phyloP scores from a whole-genome alignment of 35 echinoderm and acorn worm species.

The Diadema setosum region DNA sequence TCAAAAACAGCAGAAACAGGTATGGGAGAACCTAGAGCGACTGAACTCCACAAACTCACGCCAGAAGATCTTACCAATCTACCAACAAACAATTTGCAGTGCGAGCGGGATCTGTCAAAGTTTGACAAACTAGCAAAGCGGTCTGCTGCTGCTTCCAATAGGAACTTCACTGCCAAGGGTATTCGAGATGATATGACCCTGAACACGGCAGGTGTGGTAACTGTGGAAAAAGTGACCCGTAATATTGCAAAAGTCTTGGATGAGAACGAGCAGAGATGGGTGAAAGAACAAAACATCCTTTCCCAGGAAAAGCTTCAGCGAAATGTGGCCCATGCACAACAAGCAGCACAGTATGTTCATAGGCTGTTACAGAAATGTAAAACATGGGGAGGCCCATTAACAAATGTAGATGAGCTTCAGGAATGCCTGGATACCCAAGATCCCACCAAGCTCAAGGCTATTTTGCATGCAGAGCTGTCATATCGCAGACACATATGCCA shows the following conservation, averaged over 20 bases:
- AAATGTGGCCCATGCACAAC: background rate
- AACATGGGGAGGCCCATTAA: too few relatives aligned
- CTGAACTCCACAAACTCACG: background rate
- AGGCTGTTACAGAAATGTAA: background rate
- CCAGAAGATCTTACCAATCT: background rate
- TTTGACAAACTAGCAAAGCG: conserved; percentile 25
- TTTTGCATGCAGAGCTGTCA: background rate
- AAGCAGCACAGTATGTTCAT: background rate
- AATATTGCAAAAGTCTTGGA: background rate
- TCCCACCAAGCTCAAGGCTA: too few relatives aligned
- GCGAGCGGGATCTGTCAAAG: conserved; percentile 3
- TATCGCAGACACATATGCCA: background rate
- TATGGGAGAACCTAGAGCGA: background rate
- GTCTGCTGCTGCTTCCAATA: background rate
- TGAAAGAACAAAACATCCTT: background rate
- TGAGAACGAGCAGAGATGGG: background rate
- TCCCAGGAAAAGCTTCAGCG: background rate
- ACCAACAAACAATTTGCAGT: conserved; percentile 2
- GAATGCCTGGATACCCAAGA: too few relatives aligned
- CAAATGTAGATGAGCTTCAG: background rate
- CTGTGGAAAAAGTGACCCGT: background rate
- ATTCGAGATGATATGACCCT: conserved; percentile 14
- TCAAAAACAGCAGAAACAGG: background rate
- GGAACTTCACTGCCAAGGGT: conserved; percentile 6
- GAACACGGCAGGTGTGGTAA: background rate